These are phyloP conservation scores for Cheilosia grossa DNA, from an alignment of 2,888 invertebrate species.

Conservation along the genomic window DNA sequence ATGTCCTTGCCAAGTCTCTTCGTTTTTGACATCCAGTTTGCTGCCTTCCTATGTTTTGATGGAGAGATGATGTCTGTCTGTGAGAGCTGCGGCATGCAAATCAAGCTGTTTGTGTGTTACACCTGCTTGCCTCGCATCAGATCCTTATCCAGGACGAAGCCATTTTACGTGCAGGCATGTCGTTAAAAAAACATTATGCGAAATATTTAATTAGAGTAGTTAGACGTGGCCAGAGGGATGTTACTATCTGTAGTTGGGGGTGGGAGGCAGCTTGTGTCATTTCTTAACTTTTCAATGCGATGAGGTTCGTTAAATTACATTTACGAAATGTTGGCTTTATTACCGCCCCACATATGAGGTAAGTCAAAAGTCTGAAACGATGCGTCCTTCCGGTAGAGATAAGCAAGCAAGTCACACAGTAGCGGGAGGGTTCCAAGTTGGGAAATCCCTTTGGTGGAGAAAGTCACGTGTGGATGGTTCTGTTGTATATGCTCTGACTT, in stretches of 20 bases:
- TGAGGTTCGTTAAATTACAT: conserved; percentile 58
- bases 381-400: conserved; percentile 1
- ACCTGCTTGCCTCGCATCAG: conserved; percentile 34
- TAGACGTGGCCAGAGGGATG: conserved; percentile 6
- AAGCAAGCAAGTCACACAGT: not conserved
- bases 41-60: conserved; percentile 29
- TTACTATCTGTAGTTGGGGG: too few species aligned
- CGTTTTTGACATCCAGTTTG: conserved; percentile 40
- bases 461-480: conserved; percentile 8
- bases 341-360: conserved; percentile 19
- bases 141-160: conserved; percentile 44
- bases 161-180: conserved; percentile 30
- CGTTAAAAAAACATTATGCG: conserved; percentile 65
- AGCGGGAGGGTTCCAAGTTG: not conserved
- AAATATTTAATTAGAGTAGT: conserved; percentile 69
- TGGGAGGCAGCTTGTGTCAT: not conserved
- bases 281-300: conserved; percentile 58
- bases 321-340: conserved; percentile 36
- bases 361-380: conserved; percentile 43
- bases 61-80: conserved; percentile 11
- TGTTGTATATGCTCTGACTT: not conserved
- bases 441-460: not conserved
- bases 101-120: conserved; percentile 52
- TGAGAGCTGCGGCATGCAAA: conserved; percentile 29
- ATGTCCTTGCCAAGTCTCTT: conserved; percentile 37